Evolutionary conservation across 2,797 vertebrate species (phyloP), one percentile per base, ranked within the genome.

Genomic region (Typhlichthys subterraneus): DNA sequence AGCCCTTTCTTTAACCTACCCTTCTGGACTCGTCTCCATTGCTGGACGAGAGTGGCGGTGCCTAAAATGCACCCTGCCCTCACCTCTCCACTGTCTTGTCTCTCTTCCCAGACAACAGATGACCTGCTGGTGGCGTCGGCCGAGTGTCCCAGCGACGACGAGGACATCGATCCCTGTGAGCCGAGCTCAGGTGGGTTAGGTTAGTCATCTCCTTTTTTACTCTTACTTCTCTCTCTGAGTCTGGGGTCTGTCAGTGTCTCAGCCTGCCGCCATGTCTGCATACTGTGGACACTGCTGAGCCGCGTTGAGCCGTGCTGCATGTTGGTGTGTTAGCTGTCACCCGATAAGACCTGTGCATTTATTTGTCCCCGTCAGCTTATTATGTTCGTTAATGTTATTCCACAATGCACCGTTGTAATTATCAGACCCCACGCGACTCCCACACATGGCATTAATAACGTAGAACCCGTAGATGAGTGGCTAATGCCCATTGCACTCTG

Each of bases 111-210:
- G 98, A 95, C 93, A 13, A 94, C 96, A 4, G 97, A 99, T 63
- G 98, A 99, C 86, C 86, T 94, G 87, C 90, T 94, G 85, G 97
- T 98, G 91, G 97, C 96, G 42, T 99, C 98, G 0, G 98, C 97
- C 3, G 98, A 99, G 89, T 99, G 98, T 91, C 97, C 97, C 48
- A 99, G 96, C 0, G 98, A 99, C 53, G 98, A 99, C 0, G 97
- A 99, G 92, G 98, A 99, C 91, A 97, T 99, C 71, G 96, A 99
- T 92, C 95, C 96, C 88, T 99, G 98, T 97, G 98, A 99, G 96
- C 96, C 96, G 79, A 99, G 96, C 97, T 99, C 98, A 99, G 98
- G 97, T 99, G 97, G 96, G 96, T 98, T 98, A 98, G 97, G 96
- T 98, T 97, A 98, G 97, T 99, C 96, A 92, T 95, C 93, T 95